Evolutionary conservation across 2,113 vertebrate genomes (phyloP), one percentile per base, ranked within the genome.

Genomic region (Chloebia gouldiae): DNA sequence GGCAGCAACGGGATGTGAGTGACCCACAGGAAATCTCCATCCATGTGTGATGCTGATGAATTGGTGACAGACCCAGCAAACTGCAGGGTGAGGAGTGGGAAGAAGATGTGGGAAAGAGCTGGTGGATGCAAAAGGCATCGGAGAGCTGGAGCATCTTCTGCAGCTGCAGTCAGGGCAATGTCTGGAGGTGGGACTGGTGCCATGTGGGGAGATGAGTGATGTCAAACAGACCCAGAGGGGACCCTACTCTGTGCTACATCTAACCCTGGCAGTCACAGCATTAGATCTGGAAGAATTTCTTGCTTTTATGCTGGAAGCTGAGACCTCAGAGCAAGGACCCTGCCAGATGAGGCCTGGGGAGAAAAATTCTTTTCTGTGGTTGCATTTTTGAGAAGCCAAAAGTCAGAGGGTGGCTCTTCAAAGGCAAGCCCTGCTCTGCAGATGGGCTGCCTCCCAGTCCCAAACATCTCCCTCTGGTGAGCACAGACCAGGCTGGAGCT

Each of bases 301-400:
- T 75, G 40, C 40, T 89, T 93, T 95, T 63, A 45, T 63, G 64
- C 44, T 91, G 65, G 39, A 72, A 95, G 37, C 59, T 49, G 83
- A 92, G 72, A 39, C 31, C 68, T 86, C 68, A 51, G 88, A 82
- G 73, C 2, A 9, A 85, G 84, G 53, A 79, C 59, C 45, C 40
- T 1, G 16, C 77, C 95, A 94, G 87, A 93, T 65, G 78, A 37
- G 59, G 89, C 59, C 78, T 79, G 89, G 77, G 89, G 78, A 96
- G 70, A 89, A 83, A 86, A 89, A 82, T 50, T 87, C 40, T 76
- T 89, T 93, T 40, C 70, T 91, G 94, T 64, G 95, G 92, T 91
- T 68, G 65, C 6, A 2, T 90, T 91, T 91, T 84, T 76, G 66
- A 68, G 78, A 71, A 91, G 77, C 77, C 66, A 86, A 42, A 72